Evolutionary conservation across 2,113 vertebrate genomes (phyloP).

Genomic region (Taurulus bubalis): DNA sequence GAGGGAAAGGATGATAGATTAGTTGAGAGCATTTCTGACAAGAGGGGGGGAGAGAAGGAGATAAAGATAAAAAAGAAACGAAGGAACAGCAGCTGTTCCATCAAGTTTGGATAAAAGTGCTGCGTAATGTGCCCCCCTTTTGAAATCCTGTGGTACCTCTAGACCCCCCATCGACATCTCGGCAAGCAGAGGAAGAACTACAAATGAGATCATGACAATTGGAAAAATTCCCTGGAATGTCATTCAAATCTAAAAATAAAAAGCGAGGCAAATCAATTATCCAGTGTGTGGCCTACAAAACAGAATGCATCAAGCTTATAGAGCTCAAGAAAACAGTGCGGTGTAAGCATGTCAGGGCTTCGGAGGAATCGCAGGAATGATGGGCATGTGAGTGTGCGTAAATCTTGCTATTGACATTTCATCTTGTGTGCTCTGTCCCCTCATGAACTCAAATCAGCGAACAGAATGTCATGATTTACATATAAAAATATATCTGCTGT

Average conservation of each 20-base stretch:
- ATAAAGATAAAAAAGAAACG: constrained; percentile 45
- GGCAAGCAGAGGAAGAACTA: constrained; percentile 48
- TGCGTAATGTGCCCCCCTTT: constrained; percentile 65
- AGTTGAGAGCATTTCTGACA: constrained; percentile 64
- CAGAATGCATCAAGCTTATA: constrained; percentile 34
- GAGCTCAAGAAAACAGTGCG: constrained; percentile 25
- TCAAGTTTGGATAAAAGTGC: constrained; percentile 72
- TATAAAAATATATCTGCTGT: constrained; percentile 46
- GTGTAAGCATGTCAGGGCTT: constrained; percentile 51
- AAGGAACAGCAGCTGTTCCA: constrained; percentile 63
- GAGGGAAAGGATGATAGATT: constrained; percentile 66
- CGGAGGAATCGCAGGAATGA: constrained; percentile 41
- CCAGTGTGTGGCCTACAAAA: constrained; percentile 61
- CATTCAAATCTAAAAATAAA: constrained; percentile 82
- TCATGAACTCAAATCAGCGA: constrained; percentile 51
- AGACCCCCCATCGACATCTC: constrained; percentile 59
- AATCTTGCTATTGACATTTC: constrained; percentile 59
- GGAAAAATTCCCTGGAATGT: constrained; percentile 79
- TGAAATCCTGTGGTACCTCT: constrained; percentile 44
- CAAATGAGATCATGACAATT: constrained; percentile 80
- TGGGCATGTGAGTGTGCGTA: constrained; percentile 37
- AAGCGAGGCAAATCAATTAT: constrained; percentile 68
- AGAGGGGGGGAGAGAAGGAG: constrained; percentile 29
- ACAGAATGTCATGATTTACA: constrained; percentile 57
- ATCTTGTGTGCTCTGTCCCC: constrained; percentile 31